Evolutionary conservation across 1,140 invertebrate species (phyloP), one percentile per base, ranked within the genome.

Genomic region (Drosophila leontia): DNA sequence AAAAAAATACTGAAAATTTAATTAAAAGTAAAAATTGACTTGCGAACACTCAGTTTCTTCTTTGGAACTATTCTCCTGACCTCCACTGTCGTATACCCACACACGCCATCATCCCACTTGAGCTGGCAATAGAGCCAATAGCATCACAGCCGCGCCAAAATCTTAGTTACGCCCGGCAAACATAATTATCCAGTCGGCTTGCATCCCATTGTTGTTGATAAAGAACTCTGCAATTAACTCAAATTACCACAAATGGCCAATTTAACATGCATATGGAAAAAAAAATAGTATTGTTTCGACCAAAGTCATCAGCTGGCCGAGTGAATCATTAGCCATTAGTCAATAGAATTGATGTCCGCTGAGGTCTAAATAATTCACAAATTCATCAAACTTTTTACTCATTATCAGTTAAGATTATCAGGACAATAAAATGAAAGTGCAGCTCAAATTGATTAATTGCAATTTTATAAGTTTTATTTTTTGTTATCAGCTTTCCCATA

Each of bases 291-390:
- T 67, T 56, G 29, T 56, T 53, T 58, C 19, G 17, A 35, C 7
- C 59, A 44, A 42, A 75, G 63, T 29, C 26, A 29, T 5, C 26
- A 75, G 70, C 70, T 71, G 76, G 58, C n/a, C 26, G 12, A 39
- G 63, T 87, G 62, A 82, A 79, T 86, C 79, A 87, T 79, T 75
- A 71, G 37, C 44, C 75, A 70, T 81, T 77, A 69, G 58, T 72
- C 51, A 45, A 64, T 51, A 34, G 37, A 45, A 17, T 8, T n/a
- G 19, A 32, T 57, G 48, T 51, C 8, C 51, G 15, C 8, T 15
- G 23, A 32, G 19, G 42, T 39, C 34, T 47, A 26, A 51, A 26
- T 59, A 64, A 56, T 60, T 58, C 0, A 56, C 15, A 35, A 69
- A 42, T 34, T 68, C 8, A 53, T 69, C 12, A 69, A 68, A n/a